These are phyloP conservation scores for Sciaenops ocellatus DNA, from an alignment of 2,797 vertebrate species.

Conservation along the genomic window DNA sequence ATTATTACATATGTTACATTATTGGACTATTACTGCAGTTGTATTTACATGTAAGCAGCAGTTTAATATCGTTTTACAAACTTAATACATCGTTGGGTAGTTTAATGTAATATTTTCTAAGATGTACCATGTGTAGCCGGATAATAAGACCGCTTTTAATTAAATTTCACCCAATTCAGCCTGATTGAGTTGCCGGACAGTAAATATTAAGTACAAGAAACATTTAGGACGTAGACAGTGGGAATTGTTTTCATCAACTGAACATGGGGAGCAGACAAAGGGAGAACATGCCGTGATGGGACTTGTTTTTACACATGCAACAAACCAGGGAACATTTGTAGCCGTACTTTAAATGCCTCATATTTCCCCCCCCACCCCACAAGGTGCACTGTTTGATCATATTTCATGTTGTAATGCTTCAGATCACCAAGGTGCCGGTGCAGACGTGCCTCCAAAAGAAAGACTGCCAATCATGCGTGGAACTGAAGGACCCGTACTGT, in stretches of 20 bases:
- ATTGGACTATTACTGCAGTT: background rate
- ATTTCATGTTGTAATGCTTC: slow-evolving; percentile 54
- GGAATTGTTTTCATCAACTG: slow-evolving; percentile 28
- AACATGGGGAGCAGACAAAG: slow-evolving; percentile 7
- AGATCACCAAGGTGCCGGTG: slow-evolving; percentile 93
- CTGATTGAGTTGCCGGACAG: slow-evolving; percentile 6
- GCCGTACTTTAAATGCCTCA: slow-evolving; percentile 31
- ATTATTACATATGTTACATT: background rate
- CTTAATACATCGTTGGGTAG: background rate
- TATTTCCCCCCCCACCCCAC: slow-evolving; percentile 45
- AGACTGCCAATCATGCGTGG: slow-evolving; percentile 89
- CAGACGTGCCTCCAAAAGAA: slow-evolving; percentile 89
- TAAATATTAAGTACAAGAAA: background rate
- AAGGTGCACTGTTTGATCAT: slow-evolving; percentile 52
- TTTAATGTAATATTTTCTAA: slow-evolving; percentile 1
- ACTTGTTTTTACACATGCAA: slow-evolving; percentile 32
- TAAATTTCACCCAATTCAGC: slow-evolving; percentile 2
- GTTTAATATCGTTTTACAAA: background rate
- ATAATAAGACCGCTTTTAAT: slow-evolving; percentile 1
- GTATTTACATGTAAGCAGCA: background rate
- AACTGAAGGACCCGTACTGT: slow-evolving; percentile 93
- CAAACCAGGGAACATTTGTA: slow-evolving; percentile 29
- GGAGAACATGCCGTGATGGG: slow-evolving; percentile 24
- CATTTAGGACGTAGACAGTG: slow-evolving; percentile 19
- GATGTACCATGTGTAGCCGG: background rate